A percentile compares a stretch with the other conserved stretches of the same genome.
phyloP scores from a whole-genome alignment of 2,888 invertebrate genomes.

The Andrena camellia region DNA sequence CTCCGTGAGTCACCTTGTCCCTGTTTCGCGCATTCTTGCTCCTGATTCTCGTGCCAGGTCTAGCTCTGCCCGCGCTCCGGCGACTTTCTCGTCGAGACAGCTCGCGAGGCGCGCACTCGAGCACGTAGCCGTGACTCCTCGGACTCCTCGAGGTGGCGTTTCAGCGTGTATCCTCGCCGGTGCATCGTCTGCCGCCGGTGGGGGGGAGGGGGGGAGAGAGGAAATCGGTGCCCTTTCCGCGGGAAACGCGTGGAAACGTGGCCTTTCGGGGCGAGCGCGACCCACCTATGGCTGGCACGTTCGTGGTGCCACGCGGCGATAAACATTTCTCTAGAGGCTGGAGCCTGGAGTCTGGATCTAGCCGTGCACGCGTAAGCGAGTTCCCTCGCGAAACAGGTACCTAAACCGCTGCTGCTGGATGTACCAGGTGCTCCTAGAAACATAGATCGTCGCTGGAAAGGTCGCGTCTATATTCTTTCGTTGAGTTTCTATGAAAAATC shows the following conservation, averaged over 20 bases:
- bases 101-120: too few relatives aligned
- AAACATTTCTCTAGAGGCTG: background rate
- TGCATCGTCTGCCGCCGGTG: too few relatives aligned
- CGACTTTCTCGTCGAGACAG: too few relatives aligned
- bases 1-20: constrained; percentile 9
- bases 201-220: too few relatives aligned
- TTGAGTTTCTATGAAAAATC: too few relatives aligned
- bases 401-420: background rate
- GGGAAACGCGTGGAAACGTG: background rate
- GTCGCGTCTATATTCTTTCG: background rate
- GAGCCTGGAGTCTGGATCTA: too few relatives aligned
- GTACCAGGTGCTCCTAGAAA: background rate
- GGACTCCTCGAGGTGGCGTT: background rate
- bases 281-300: too few relatives aligned
- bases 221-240: background rate
- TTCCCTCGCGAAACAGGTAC: background rate
- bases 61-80: background rate
- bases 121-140: background rate
- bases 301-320: background rate
- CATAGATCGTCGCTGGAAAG: background rate
- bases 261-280: background rate
- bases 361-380: too few relatives aligned
- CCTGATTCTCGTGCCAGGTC: background rate
- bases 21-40: constrained; percentile 9
- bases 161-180: background rate